Base-by-base conservation (phyloP, 2,113 vertebrate species). In the Edolisoma coerulescens region DNA sequence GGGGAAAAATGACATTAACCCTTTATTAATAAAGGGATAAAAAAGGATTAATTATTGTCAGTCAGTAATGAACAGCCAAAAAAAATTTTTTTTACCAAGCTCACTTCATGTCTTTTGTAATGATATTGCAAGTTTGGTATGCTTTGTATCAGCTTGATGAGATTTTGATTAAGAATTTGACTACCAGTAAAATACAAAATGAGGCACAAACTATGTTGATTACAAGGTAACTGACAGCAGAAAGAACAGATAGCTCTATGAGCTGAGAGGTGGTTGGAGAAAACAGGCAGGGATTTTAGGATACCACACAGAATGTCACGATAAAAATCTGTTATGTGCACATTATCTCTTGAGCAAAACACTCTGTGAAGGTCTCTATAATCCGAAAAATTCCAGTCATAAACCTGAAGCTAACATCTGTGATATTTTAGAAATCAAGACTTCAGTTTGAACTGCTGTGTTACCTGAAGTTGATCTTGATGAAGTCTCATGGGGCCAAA, bases 401-500 rank as follows among this genome's bases (percentile, higher is more conserved):
- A 50, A 33, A 79, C 53, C 75, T 47, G 27, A 84, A 59, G 65
- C 26, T 67, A 77, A 71, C 10, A 57, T 75, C 33, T 45, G 20
- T 35, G 39, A 52, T 52, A 8, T 18, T 90, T 89, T 26, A 88
- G 59, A 87, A 91, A 88, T 39, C 45, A 78, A 67, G 47, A 52
- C 24, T 93, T 74, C 47, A 32, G 14, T 52, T 71, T 74, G 71
- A 84, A 71, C 47, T 74, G 45, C 6, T 83, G 10, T 42, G 37
- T 90, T 99, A 99, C 99, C 99, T 99, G 99, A 99, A 99, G 99
- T 92, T 99, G 99, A 98, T 99, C 99, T 98, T 98, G 99, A 97
- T 98, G 98, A 97, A 99, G 98, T 98, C 98, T 99, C 99, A 99
- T 99, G 97, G 99, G 99, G 96, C 99, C 99, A 97, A 99, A 99